These are phyloP conservation scores for Ophion obscuratus DNA, from an alignment of 2,888 invertebrate species.

Conservation along the genomic window DNA sequence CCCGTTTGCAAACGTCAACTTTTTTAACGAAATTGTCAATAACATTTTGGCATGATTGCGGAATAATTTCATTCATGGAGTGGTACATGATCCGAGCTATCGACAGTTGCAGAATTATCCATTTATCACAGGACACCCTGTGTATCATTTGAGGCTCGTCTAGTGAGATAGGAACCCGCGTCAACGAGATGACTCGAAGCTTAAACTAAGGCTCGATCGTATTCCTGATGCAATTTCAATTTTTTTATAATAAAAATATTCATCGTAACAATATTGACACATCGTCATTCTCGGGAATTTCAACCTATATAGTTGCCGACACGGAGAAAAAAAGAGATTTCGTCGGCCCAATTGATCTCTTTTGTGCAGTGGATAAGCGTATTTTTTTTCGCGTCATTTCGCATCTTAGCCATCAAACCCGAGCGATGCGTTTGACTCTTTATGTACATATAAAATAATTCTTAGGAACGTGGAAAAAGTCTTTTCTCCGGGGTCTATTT, in stretches of 20 bases:
- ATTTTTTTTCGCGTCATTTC: conserved; percentile 23
- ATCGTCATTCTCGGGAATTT: conserved; percentile 19
- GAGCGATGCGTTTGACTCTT: background rate
- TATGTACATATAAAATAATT: conserved; percentile 33
- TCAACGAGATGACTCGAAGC: conserved; percentile 15
- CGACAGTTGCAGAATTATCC: too few species aligned
- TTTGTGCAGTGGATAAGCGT: conserved; percentile 7
- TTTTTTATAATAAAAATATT: conserved; percentile 22
- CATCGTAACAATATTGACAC: conserved; percentile 41
- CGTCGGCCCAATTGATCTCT: background rate
- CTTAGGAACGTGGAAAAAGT: conserved; percentile 17
- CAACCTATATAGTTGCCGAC: conserved; percentile 38
- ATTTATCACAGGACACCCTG: too few species aligned
- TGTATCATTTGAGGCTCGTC: background rate
- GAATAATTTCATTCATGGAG: too few species aligned
- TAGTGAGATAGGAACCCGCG: conserved; percentile 37
- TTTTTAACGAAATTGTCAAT: too few species aligned
- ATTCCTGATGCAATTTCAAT: conserved; percentile 29
- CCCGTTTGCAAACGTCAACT: too few species aligned
- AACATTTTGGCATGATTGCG: too few species aligned
- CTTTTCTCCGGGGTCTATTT: background rate
- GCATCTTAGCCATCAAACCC: background rate
- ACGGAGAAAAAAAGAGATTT: background rate
- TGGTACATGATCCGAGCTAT: too few species aligned
- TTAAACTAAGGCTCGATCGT: conserved; percentile 7